A percentile compares a stretch with the other conserved stretches of the same genome.
Evolutionary conservation across 2,797 vertebrate species (phyloP).

Genomic region (Artibeus jamaicensis): DNA sequence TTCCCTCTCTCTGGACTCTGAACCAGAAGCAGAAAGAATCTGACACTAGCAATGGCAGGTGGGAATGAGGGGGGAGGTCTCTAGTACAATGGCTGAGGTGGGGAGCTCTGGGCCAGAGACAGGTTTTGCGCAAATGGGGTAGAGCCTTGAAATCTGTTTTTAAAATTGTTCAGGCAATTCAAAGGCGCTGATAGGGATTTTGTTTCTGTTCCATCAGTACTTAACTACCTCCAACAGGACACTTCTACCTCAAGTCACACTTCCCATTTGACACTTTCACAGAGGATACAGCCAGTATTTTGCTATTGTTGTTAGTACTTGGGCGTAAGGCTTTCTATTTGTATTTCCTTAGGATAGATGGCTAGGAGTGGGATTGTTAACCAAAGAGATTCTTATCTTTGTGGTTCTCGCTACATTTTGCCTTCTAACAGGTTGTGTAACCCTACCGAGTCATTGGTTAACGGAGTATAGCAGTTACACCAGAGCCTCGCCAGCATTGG

Average conservation of each 20-base stretch:
- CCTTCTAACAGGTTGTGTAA: neutral
- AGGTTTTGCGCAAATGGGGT: neutral
- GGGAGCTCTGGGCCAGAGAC: neutral
- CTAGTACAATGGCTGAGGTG: neutral
- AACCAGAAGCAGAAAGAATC: neutral
- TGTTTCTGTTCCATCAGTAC: neutral
- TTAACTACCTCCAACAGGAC: neutral
- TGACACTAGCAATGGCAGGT: neutral
- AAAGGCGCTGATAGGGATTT: neutral
- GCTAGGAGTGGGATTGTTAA: neutral
- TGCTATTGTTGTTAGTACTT: neutral
- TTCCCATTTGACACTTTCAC: neutral
- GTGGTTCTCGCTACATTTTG: neutral
- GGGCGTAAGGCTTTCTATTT: neutral
- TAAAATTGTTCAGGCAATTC: neutral
- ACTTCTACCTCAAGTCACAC: neutral
- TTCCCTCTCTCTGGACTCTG: neutral
- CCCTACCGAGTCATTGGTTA: neutral
- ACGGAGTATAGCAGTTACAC: neutral
- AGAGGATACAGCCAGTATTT: neutral
- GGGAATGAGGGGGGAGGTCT: neutral
- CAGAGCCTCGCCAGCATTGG: neutral
- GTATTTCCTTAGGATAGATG: slow-evolving; percentile 25
- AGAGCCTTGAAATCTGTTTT: neutral
- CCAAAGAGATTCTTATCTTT: neutral